Evolutionary conservation across 2,888 invertebrate species (phyloP), one percentile per base, ranked within the genome.

Genomic region (Agrotis clavis): DNA sequence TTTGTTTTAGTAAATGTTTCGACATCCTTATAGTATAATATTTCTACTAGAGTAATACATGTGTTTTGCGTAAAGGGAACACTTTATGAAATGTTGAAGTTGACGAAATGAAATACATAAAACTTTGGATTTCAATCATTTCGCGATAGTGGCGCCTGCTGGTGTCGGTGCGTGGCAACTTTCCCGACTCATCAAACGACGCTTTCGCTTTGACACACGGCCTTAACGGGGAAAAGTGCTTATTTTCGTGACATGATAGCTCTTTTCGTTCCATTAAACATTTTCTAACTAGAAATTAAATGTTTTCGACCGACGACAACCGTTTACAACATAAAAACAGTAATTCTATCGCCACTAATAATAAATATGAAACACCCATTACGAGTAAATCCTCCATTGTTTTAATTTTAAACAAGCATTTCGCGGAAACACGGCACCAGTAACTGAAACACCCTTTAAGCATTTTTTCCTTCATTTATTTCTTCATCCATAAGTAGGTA

Each of bases 381-480:
- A 50, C 4, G 11, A 35, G 13, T 21, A 77, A 21, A 56, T 65
- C n/a, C 54, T 41, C 6, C 35, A 21, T 45, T 61, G 35, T 48
- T 19, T 19, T 21, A 54, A 57, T 41, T 14, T 45, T 18, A 53
- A 59, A 19, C 47, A 51, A 45, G 18, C 25, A 18, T 63, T 74
- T 79, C 66, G 59, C 50, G 30, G 65, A 62, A 82, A 74, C 21
- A 67, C 25, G 47, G 9, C 61, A 51, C 54, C 7, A 66, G 9
- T 78, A 25, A 60, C 79, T 72, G 60, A 77, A 68, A 67, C 67
- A 67, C 48, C 67, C 45, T 50, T 45, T n/a, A 47, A 57, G 0
- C 21, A 47, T 65, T 75, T 56, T 80, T 62, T 68, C 35, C 50
- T 25, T 16, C 18, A 79, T 62, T 66, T 54, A 79, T 82, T 80